A percentile compares a stretch with the other conserved stretches of the same genome.
These are phyloP conservation scores for Trichopoda pennipes DNA, from an alignment of 2,888 invertebrate genomes.

Conservation along the genomic window DNA sequence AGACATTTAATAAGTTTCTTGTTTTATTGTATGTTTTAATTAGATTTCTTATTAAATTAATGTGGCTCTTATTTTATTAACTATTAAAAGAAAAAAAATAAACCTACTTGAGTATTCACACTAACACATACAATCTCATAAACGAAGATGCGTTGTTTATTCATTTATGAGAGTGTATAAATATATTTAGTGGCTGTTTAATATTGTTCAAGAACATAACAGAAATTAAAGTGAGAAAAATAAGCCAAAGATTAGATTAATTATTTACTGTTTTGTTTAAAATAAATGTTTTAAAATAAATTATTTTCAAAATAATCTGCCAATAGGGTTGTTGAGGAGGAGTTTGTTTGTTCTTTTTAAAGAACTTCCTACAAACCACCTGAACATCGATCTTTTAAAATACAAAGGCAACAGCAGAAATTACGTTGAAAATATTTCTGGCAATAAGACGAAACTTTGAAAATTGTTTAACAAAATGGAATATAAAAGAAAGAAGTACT, in stretches of 20 bases:
- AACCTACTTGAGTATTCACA: neutral
- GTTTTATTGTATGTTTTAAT: constrained; percentile 57
- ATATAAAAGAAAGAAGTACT: too few relatives aligned
- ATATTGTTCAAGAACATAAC: neutral
- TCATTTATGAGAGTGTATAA: neutral
- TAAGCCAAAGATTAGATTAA: constrained; percentile 6
- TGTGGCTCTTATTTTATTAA: constrained; percentile 64
- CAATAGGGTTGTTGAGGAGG: neutral
- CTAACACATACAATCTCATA: neutral
- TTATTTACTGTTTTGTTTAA: constrained; percentile 31
- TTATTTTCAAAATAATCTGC: neutral
- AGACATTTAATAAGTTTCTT: constrained; percentile 54
- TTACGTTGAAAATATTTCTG: too few relatives aligned
- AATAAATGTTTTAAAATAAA: neutral
- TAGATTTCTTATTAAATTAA: constrained; percentile 61
- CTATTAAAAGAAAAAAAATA: constrained; percentile 1
- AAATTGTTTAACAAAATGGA: too few relatives aligned
- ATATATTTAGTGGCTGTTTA: neutral
- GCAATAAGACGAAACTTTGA: too few relatives aligned
- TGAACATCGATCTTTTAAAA: too few relatives aligned
- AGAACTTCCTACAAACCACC: too few relatives aligned
- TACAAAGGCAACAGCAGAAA: too few relatives aligned
- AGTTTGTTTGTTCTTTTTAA: too few relatives aligned
- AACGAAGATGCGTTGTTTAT: neutral
- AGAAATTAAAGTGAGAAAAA: neutral